phyloP scores from a whole-genome alignment of 2,888 invertebrate genomes.

The Agapetus fuscipes region DNA sequence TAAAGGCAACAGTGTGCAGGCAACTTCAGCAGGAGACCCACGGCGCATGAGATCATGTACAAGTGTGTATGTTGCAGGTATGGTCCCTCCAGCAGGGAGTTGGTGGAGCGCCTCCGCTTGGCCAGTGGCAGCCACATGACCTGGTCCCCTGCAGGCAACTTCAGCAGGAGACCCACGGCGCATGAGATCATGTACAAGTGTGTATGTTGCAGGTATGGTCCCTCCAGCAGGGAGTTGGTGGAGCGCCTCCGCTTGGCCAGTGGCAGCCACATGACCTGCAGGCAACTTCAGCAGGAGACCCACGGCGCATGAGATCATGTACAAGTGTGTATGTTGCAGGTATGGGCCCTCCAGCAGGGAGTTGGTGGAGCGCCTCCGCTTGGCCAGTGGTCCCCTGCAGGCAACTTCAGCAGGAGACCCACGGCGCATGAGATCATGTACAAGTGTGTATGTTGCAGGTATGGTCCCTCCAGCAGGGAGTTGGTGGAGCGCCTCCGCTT shows the following conservation, averaged over 20 bases:
- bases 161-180: slow-evolving; percentile 7
- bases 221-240: slow-evolving; percentile 9
- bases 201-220: no score
- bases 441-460: no score
- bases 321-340: no score
- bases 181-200: no score
- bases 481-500: slow-evolving; percentile 6
- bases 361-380: no score
- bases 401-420: slow-evolving; percentile 8
- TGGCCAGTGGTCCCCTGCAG: slow-evolving; percentile 19
- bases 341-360: no score
- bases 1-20: no score
- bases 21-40: no score
- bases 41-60: no score
- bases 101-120: slow-evolving; percentile 5
- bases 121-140: slow-evolving; percentile 13
- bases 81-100: no score
- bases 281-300: slow-evolving; percentile 8
- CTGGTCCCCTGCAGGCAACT: slow-evolving; percentile 17
- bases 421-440: slow-evolving; percentile 12
- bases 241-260: slow-evolving; percentile 5
- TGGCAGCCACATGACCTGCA: slow-evolving; percentile 14
- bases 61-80: no score
- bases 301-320: slow-evolving; percentile 11
- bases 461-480: no score